A percentile compares a stretch with the other conserved stretches of the same genome.
These are phyloP conservation scores for Chelonoidis abingdonii DNA, from an alignment of 2,113 vertebrate species.

Conservation along the genomic window DNA sequence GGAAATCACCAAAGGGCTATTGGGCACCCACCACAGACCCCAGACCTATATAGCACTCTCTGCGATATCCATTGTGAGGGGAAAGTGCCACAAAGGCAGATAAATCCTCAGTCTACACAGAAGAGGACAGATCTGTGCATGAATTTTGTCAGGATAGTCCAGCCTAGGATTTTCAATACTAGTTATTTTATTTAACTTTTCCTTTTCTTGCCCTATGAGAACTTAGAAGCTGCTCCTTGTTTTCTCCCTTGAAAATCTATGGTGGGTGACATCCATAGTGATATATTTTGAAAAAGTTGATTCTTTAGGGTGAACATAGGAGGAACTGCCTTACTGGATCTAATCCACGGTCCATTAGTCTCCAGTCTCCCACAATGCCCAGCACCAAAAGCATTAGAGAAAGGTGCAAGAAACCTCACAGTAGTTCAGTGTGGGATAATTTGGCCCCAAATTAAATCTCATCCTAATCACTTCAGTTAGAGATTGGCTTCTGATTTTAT, in stretches of 20 bases:
- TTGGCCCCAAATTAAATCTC: not conserved
- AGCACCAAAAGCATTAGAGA: not conserved
- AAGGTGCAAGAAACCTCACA: not conserved
- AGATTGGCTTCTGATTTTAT: not conserved
- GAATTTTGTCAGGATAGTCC: not conserved
- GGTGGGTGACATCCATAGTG: not conserved
- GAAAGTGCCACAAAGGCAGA: not conserved
- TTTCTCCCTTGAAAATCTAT: not conserved
- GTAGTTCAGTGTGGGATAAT: not conserved
- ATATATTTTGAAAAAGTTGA: not conserved
- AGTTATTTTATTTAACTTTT: not conserved
- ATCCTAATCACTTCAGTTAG: not conserved
- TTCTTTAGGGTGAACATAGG: not conserved
- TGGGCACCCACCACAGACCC: not conserved
- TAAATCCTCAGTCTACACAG: not conserved
- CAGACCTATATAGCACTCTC: not conserved
- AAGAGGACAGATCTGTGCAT: not conserved
- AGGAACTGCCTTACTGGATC: not conserved
- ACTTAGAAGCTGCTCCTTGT: not conserved
- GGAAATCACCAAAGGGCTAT: constrained; percentile 19
- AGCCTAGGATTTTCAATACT: not conserved
- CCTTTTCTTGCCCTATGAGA: not conserved
- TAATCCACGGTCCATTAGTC: not conserved
- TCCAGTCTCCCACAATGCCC: not conserved
- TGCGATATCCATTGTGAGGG: not conserved